Base-by-base conservation (phyloP, 2,797 vertebrate genomes). In the Psittacula derbiana region DNA sequence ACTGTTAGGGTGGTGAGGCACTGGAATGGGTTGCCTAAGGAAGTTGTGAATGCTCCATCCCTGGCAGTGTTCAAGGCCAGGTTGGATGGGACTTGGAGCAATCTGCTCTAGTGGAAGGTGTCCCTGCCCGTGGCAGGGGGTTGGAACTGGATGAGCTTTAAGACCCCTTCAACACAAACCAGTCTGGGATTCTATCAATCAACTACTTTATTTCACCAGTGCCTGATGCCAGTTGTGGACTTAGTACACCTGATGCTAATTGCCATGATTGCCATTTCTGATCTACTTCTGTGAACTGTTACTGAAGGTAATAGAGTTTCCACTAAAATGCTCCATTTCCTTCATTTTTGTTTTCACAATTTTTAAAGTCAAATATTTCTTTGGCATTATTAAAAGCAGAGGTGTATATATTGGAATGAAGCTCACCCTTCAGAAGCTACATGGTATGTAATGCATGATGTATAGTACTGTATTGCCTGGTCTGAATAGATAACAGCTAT, bases 401-500 rank as follows among this genome's bases (percentile, higher is more conserved):
- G 6, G 7, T 18, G 17, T 43, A 6, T 43, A 1, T 50, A 16
- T 16, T 31, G 46, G n/a, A 44, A 60, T 0, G 2, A 80, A 55
- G 10, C 38, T 92, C 13, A 6, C 4, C 57, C 28, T 33, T 62
- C 31, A 49, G n/a, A 70, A 85, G 17, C 10, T 12, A 3, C 6
- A 0, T 3, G 16, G 17, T 41, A 5, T 14, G 8, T 43, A 31
- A 36, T 2, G 18, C 6, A 8, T 5, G 12, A 24, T 17, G 2
- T 8, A 2, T 8, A 27, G 31, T 20, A 12, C 4, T 10, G 25
- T 7, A 11, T 12, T 40, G 46, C n/a, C 28, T 41, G 70, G 2
- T n/a, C 43, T 60, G 62, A 43, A 31, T 0, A 2, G 28, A 0
- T 38, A 31, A 31, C 10, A 47, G 40, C 18, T 30, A 0, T 2